Conservation (phyloP, 2,113 vertebrate genomes). For the Dromas ardeola region DNA sequence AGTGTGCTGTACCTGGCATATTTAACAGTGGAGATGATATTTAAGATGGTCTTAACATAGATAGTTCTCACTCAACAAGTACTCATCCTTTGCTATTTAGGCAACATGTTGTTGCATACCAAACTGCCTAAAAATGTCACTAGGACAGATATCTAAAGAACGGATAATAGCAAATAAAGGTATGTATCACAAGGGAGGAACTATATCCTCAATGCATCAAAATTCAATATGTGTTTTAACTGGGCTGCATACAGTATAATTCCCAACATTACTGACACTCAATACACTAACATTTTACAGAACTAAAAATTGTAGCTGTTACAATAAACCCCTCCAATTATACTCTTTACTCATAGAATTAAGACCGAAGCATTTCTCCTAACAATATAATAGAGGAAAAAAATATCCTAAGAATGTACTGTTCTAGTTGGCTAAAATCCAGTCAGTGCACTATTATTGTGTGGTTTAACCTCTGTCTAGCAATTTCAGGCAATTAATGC, state of each 20-base stretch:
- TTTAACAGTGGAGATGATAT: neutral
- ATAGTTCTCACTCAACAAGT: constrained; percentile 26
- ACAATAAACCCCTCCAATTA: neutral
- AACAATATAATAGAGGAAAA: neutral
- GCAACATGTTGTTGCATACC: neutral
- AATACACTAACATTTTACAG: neutral
- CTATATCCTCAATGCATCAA: neutral
- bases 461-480: neutral
- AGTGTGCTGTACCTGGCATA: neutral
- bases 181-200: neutral
- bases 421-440: neutral
- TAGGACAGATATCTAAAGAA: neutral
- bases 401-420: neutral
- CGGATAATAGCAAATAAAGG: neutral
- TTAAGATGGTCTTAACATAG: neutral
- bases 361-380: neutral
- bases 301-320: neutral
- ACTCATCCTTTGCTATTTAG: neutral
- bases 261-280: neutral
- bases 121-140: neutral
- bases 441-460: neutral
- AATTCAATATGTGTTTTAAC: neutral
- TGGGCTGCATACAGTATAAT: fast-evolving
- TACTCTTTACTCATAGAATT: neutral
- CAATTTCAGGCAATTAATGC: neutral